Evolutionary conservation across 2,888 invertebrate genomes (phyloP).

Genomic region (Apoderus coryli): DNA sequence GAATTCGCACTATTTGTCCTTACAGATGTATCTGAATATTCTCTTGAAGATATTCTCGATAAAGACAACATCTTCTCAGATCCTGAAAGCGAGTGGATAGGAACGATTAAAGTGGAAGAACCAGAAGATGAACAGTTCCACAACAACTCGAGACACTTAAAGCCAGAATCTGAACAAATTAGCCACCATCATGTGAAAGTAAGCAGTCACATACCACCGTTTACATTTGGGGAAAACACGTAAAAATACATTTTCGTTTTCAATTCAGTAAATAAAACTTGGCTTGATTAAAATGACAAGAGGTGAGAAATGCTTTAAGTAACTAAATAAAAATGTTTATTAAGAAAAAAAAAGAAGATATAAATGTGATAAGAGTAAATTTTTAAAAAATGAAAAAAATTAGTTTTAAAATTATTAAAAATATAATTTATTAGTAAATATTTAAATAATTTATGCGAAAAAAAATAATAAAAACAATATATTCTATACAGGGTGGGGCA

Average conservation of each 20-base stretch:
- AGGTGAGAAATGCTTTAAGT: too few species aligned
- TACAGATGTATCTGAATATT: conserved; percentile 34
- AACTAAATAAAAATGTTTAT: too few species aligned
- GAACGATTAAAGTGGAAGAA: conserved; percentile 26
- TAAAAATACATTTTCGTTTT: too few species aligned
- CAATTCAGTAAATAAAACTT: too few species aligned
- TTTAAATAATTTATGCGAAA: background rate
- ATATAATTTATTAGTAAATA: background rate
- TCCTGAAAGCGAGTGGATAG: conserved; percentile 55
- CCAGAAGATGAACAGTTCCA: conserved; percentile 23
- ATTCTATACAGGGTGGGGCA: too few species aligned
- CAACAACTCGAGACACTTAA: conserved; percentile 12
- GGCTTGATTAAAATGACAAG: too few species aligned
- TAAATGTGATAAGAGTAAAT: background rate
- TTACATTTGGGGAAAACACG: too few species aligned
- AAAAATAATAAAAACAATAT: background rate
- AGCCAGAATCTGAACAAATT: conserved; percentile 5
- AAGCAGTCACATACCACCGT: too few species aligned
- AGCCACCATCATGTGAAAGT: too few species aligned
- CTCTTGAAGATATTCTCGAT: conserved; percentile 41
- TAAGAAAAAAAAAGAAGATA: too few species aligned
- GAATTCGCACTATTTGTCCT: conserved; percentile 13
- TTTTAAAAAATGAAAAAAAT: background rate
- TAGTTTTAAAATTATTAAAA: background rate
- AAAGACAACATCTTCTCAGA: conserved; percentile 47